Percentiles rank a stretch among this genome's conserved stretches.
Evolutionary conservation across 1,140 invertebrate species (phyloP).

Genomic region (Gyrodactylus salaris): DNA sequence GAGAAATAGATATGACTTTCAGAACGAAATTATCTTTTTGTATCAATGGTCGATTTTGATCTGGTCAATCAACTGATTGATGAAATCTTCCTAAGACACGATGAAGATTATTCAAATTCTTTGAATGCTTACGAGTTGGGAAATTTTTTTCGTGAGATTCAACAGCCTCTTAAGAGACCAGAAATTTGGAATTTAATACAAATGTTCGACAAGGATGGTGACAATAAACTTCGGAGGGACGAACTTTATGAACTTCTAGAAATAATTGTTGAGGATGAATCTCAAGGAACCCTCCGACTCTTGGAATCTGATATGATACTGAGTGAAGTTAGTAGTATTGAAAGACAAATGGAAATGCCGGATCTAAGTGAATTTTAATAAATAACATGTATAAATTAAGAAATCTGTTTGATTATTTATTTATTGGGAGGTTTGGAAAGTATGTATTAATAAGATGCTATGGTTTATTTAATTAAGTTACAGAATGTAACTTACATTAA

Average conservation of each 20-base stretch:
- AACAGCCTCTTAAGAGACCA: not conserved
- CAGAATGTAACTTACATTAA: no score
- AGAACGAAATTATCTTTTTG: no score
- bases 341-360: not conserved
- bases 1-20: no score
- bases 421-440: no score
- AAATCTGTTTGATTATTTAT: no score
- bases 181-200: not conserved
- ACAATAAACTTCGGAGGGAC: not conserved
- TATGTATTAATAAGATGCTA: no score
- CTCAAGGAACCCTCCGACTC: not conserved
- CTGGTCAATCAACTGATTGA: not conserved
- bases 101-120: not conserved
- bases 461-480: no score
- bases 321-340: not conserved
- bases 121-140: not conserved
- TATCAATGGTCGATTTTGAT: not conserved
- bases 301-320: not conserved
- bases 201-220: not conserved
- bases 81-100: not conserved
- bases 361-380: not conserved
- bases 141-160: not conserved
- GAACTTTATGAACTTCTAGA: not conserved
- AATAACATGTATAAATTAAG: not conserved
- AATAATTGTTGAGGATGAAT: not conserved